Conservation (phyloP, 2,888 invertebrate genomes). For the Polymixis flavicincta region DNA sequence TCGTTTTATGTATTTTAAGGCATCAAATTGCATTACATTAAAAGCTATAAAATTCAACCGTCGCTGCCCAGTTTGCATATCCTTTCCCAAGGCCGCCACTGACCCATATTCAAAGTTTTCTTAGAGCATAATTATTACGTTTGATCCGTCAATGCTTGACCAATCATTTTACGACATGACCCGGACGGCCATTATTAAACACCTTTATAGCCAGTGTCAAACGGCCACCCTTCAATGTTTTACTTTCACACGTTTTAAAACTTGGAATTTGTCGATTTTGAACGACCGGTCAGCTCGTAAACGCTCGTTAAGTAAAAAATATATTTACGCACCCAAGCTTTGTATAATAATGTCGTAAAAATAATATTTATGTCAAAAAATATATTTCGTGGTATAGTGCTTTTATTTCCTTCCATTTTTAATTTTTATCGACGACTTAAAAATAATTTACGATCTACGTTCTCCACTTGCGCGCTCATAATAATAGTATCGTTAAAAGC, state of each 20-base stretch:
- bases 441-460: slow-evolving; percentile 62
- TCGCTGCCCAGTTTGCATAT: slow-evolving; percentile 69
- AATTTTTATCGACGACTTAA: slow-evolving; percentile 67
- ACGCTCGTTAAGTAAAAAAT: slow-evolving; percentile 75
- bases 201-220: slow-evolving; percentile 78
- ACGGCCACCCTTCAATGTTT: slow-evolving; percentile 80
- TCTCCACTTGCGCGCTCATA: slow-evolving; percentile 56
- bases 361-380: slow-evolving; percentile 79
- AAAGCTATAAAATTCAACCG: slow-evolving; percentile 58
- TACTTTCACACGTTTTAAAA: slow-evolving; percentile 89
- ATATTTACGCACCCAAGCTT: slow-evolving; percentile 72
- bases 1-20: slow-evolving; percentile 39
- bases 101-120: slow-evolving; percentile 84
- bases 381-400: slow-evolving; percentile 53
- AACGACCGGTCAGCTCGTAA: slow-evolving; percentile 85
- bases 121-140: slow-evolving; percentile 79
- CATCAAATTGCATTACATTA: slow-evolving; percentile 34
- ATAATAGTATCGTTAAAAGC: slow-evolving; percentile 60
- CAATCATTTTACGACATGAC: slow-evolving; percentile 85
- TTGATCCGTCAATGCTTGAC: slow-evolving; percentile 86
- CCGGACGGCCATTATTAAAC: slow-evolving; percentile 79
- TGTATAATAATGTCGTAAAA: slow-evolving; percentile 89
- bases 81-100: slow-evolving; percentile 86
- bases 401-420: slow-evolving; percentile 67
- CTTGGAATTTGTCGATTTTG: slow-evolving; percentile 81